These are phyloP conservation scores for Drosophila micromelanica DNA, from an alignment of 1,140 invertebrate species.

Conservation along the genomic window DNA sequence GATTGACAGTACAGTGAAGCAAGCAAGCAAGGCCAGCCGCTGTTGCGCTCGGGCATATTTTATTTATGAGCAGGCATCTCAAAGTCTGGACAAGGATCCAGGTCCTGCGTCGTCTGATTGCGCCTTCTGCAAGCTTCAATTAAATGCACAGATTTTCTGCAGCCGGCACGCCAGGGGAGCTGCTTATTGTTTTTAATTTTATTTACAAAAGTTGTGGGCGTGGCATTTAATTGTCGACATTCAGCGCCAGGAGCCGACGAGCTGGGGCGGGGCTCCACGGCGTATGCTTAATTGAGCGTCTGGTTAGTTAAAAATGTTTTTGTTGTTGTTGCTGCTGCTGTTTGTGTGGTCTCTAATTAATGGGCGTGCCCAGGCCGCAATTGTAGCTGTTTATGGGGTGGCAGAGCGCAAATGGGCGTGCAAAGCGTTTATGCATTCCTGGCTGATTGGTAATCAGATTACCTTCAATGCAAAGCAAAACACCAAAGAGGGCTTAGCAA, in stretches of 20 bases:
- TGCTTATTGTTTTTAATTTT: constrained; percentile 71
- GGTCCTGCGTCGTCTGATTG: constrained; percentile 35
- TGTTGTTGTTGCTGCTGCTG: background rate
- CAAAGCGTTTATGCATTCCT: constrained; percentile 27
- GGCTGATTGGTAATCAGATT: constrained; percentile 18
- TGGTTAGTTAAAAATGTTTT: constrained; percentile 15
- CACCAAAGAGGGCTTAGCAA: background rate
- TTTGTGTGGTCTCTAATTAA: constrained; percentile 30
- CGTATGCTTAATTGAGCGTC: constrained; percentile 61
- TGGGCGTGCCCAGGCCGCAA: constrained; percentile 23
- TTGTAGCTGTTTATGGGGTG: constrained; percentile 16
- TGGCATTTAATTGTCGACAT: constrained; percentile 70
- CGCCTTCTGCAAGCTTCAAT: constrained; percentile 63
- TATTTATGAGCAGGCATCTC: constrained; percentile 64
- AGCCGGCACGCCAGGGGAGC: background rate
- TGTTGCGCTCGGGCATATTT: constrained; percentile 58
- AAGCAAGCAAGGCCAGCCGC: constrained; percentile 13
- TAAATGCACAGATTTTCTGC: constrained; percentile 74
- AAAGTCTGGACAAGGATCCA: background rate
- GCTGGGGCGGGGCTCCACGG: constrained; percentile 9
- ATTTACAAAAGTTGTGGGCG: constrained; percentile 50
- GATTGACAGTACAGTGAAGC: constrained; percentile 31
- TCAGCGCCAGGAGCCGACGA: constrained; percentile 31
- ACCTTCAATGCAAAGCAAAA: background rate
- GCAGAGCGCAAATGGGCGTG: constrained; percentile 24